Evolutionary conservation across 2,888 invertebrate genomes (phyloP).

Genomic region (Archips crataeganus): DNA sequence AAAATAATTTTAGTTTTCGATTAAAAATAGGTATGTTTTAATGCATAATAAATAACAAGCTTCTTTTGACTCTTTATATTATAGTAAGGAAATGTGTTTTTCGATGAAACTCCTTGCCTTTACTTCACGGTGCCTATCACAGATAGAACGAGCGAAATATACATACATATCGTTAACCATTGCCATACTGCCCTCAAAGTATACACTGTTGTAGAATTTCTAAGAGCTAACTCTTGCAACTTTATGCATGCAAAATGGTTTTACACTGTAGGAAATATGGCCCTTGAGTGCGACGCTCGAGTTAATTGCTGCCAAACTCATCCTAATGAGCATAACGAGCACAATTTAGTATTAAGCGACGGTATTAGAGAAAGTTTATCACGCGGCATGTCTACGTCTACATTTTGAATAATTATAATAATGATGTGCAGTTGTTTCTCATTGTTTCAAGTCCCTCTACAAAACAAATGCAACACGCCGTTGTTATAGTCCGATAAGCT

Average conservation of each 20-base stretch:
- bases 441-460: background rate
- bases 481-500: too few relatives aligned
- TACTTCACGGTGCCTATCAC: too few relatives aligned
- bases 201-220: constrained; percentile 42
- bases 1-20: too few relatives aligned
- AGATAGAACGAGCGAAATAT: too few relatives aligned
- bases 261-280: constrained; percentile 72
- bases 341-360: constrained; percentile 52
- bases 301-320: constrained; percentile 78
- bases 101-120: too few relatives aligned
- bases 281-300: constrained; percentile 70
- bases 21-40: too few relatives aligned
- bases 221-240: constrained; percentile 62
- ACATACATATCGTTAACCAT: background rate
- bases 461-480: too few relatives aligned
- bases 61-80: too few relatives aligned
- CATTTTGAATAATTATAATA: background rate
- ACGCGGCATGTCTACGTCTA: constrained; percentile 5
- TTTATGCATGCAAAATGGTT: constrained; percentile 77
- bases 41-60: too few relatives aligned
- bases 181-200: background rate
- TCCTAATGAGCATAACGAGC: constrained; percentile 70
- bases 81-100: too few relatives aligned
- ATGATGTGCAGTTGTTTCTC: background rate
- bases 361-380: constrained; percentile 50